Percentiles rank a stretch among this genome's conserved stretches.
Evolutionary conservation across 2,113 vertebrate genomes (phyloP).

Genomic region (Pterophyllum scalare): DNA sequence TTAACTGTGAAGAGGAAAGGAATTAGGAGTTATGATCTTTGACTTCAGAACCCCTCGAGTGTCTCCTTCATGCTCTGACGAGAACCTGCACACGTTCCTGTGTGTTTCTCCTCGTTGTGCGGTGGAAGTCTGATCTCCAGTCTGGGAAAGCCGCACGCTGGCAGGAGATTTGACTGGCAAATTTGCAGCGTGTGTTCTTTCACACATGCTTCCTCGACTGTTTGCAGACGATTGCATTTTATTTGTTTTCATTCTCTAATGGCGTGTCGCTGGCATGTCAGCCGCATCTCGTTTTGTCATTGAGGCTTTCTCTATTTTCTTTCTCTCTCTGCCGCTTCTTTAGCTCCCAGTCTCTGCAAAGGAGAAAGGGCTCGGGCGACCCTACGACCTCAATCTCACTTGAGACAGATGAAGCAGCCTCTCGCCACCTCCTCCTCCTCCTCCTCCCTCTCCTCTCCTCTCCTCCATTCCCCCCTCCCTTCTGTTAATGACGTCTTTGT

Average conservation of each 20-base stretch:
- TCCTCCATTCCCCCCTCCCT: constrained; percentile 15
- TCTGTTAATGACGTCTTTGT: constrained; percentile 70
- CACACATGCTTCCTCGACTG: constrained; percentile 44
- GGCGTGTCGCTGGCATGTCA: constrained; percentile 64
- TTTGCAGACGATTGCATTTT: constrained; percentile 66
- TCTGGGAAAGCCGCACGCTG: constrained; percentile 24
- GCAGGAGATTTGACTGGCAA: constrained; percentile 36
- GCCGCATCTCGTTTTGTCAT: constrained; percentile 65
- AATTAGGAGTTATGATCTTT: not conserved
- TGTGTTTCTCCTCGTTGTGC: constrained; percentile 1
- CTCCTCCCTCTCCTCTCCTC: not conserved
- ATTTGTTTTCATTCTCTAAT: constrained; percentile 76
- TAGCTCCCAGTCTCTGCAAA: constrained; percentile 51
- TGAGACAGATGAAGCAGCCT: constrained; percentile 78
- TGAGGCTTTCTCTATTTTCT: constrained; percentile 38
- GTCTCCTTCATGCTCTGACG: not conserved
- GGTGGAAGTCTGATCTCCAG: constrained; percentile 24
- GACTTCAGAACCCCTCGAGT: not conserved
- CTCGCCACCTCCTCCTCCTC: constrained; percentile 14
- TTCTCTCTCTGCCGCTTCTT: constrained; percentile 31
- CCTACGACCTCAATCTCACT: constrained; percentile 80
- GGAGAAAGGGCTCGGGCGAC: constrained; percentile 72
- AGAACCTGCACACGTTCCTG: not conserved
- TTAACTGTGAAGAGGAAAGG: not conserved
- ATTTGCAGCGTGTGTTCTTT: constrained; percentile 22